A percentile compares a stretch with the other conserved stretches of the same genome.
phyloP scores from a whole-genome alignment of 2,113 vertebrate genomes.

The Caretta caretta region DNA sequence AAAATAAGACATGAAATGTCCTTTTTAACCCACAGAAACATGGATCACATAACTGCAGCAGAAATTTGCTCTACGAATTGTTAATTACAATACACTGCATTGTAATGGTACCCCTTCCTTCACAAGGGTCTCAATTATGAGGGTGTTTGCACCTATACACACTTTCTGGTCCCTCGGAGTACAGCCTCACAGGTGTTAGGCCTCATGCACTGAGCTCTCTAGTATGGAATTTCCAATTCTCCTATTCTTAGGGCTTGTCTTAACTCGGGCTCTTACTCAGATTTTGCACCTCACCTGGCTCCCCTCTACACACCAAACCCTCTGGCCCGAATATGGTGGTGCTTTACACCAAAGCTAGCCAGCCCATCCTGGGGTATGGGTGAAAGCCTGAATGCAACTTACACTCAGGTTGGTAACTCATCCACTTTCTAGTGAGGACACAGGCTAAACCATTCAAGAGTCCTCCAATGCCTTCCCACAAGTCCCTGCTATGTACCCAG shows the following conservation, averaged over 20 bases:
- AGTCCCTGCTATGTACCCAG: neutral
- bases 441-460: neutral
- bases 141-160: neutral
- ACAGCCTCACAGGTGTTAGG: neutral
- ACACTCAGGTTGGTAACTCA: neutral
- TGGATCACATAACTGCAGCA: neutral
- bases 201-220: neutral
- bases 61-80: neutral
- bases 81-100: neutral
- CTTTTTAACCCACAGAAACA: neutral
- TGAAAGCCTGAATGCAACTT: neutral
- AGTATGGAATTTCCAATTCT: neutral
- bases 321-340: neutral
- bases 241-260: neutral
- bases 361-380: rapidly evolving
- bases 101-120: neutral
- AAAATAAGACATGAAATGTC: neutral
- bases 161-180: neutral
- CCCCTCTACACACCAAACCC: neutral
- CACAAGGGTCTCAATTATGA: neutral
- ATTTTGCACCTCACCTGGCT: neutral
- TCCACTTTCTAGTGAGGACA: neutral
- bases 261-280: neutral
- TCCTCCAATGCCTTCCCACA: neutral
- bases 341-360: neutral